Conservation (phyloP, 2,113 vertebrate species). For the Ammospiza nelsoni region DNA sequence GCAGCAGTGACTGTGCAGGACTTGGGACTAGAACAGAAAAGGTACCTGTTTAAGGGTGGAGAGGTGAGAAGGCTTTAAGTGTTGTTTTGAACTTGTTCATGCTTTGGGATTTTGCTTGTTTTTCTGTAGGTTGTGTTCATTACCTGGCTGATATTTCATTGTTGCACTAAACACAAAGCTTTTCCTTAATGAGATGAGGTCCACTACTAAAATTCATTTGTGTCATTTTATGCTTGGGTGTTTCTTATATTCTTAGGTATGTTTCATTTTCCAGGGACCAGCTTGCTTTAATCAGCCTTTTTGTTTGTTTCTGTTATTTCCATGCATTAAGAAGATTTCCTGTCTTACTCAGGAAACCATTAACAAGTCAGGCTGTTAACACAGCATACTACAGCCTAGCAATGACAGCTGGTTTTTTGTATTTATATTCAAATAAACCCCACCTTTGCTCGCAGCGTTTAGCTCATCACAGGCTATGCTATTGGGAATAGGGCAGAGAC, state of each 20-base stretch:
- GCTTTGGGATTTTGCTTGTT: neutral
- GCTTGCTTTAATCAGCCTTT: neutral
- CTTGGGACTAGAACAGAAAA: neutral
- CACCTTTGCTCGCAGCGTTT: fast-evolving
- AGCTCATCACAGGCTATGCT: neutral
- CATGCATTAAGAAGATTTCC: neutral
- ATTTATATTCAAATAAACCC: neutral
- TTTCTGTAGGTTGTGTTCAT: neutral
- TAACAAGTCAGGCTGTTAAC: neutral
- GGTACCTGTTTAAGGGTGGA: neutral
- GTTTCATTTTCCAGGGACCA: neutral
- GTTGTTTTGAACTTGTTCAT: neutral
- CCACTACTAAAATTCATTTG: neutral
- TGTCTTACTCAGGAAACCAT: neutral
- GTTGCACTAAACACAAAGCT: neutral
- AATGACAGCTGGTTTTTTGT: neutral
- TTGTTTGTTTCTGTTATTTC: neutral
- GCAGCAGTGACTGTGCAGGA: neutral
- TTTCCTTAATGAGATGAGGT: neutral
- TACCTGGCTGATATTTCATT: neutral
- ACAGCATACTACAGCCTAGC: neutral
- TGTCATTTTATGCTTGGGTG: neutral
- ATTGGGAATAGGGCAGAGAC: neutral
- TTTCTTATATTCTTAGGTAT: neutral
- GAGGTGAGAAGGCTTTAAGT: neutral